phyloP scores from a whole-genome alignment of 1,140 invertebrate genomes.

The Drosophila elegans region DNA sequence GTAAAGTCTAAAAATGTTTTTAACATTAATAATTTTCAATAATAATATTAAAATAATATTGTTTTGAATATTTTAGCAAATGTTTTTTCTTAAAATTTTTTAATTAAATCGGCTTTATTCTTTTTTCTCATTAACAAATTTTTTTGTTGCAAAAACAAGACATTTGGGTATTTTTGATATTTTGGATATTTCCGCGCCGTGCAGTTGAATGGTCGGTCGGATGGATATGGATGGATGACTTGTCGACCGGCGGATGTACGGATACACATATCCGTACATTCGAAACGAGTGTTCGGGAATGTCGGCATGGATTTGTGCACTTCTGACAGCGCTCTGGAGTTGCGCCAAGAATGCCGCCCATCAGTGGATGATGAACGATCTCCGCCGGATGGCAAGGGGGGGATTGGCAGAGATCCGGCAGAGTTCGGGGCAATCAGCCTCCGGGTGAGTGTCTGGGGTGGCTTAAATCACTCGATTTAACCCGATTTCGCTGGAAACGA shows the following conservation, averaged over 20 bases:
- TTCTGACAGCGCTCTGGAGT: constrained; percentile 74
- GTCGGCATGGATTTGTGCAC: constrained; percentile 66
- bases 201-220: constrained; percentile 56
- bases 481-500: constrained; percentile 6
- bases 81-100: too few relatives aligned
- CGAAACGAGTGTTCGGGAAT: constrained; percentile 17
- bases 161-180: too few relatives aligned
- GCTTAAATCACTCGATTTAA: constrained; percentile 52
- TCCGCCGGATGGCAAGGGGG: not conserved
- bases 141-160: too few relatives aligned
- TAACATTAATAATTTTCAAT: not conserved
- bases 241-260: constrained; percentile 48
- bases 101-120: too few relatives aligned
- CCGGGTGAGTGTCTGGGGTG: not conserved
- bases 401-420: not conserved
- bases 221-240: constrained; percentile 26
- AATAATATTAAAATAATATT: not conserved
- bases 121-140: too few relatives aligned
- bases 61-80: too few relatives aligned
- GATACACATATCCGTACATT: constrained; percentile 39
- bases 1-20: not conserved
- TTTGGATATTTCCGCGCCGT: too few relatives aligned
- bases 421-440: not conserved
- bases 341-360: constrained; percentile 69
- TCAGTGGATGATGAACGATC: constrained; percentile 48